Evolutionary conservation across 2,888 invertebrate genomes (phyloP).

Genomic region (Lepetodrilus schrolli): DNA sequence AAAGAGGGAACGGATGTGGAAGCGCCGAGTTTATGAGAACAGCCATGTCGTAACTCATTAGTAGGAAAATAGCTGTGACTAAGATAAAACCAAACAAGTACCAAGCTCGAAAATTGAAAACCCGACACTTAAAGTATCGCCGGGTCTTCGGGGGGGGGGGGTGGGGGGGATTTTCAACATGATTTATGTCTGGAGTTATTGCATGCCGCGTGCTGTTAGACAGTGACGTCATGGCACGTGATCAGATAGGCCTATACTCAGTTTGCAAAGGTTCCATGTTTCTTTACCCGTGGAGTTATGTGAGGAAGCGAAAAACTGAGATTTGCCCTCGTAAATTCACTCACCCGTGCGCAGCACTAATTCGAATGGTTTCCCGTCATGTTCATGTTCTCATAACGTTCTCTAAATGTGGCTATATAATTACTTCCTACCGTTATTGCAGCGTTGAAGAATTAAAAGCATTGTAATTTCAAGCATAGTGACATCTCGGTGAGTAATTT

Average conservation of each 20-base stretch:
- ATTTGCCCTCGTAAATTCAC: background rate
- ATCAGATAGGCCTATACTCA: too few species aligned
- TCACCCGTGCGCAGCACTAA: background rate
- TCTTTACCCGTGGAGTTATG: too few species aligned
- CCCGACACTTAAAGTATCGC: background rate
- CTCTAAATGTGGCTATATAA: background rate
- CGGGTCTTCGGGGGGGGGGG: background rate
- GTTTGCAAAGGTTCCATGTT: too few species aligned
- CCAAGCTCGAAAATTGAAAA: slow-evolving; percentile 8
- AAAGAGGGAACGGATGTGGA: background rate
- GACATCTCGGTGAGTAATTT: too few species aligned
- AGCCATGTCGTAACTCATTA: background rate
- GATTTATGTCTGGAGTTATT: background rate
- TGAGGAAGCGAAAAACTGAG: too few species aligned
- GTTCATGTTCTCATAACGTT: background rate
- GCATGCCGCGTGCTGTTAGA: background rate
- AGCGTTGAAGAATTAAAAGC: background rate
- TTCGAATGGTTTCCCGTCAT: background rate
- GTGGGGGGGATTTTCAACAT: background rate
- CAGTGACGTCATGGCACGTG: background rate
- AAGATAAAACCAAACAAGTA: background rate
- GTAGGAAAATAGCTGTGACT: background rate
- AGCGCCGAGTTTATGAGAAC: slow-evolving; percentile 10
- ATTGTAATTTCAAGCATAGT: too few species aligned
- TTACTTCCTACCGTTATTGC: background rate